Evolutionary conservation across 2,888 invertebrate species (phyloP), one percentile per base, ranked within the genome.

Genomic region (Odontocolon sp.): DNA sequence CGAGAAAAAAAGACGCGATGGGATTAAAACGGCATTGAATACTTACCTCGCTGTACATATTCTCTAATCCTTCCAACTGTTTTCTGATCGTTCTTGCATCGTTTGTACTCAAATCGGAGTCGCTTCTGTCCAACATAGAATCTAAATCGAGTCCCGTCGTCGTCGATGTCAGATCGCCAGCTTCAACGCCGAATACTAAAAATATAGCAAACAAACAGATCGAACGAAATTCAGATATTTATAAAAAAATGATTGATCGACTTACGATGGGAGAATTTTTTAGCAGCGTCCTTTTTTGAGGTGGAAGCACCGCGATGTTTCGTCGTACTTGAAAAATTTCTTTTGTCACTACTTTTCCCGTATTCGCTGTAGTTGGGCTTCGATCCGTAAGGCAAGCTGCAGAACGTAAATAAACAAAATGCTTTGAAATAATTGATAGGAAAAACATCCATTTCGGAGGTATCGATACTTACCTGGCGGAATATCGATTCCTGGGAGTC

Each of bases 21-120:
- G 3, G 42, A 3, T 5, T 54, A 9, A n/a, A n/a, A n/a, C n/a
- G n/a, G 3, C 11, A 26, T 23, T 0, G 31, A 11, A 0, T n/a
- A 70, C 47, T 83, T 85, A 96, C 97, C 91, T 96, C 96, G 0
- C 95, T 95, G 87, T 97, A 97, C 96, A 96, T 97, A 82, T 93
- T 94, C 92, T 97, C 96, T 2, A 97, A 91, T 0, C 96, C 96
- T 85, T 96, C 94, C 33, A 97, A 91, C 87, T 97, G 97, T 77
- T 95, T 93, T 21, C 96, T 92, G 79, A 96, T 96, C 31, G 95
- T 95, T 81, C 95, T 92, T 1, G 95, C 95, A 87, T 96, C 96
- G 1, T 94, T 94, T 0, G 95, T 95, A 38, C 95, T 95, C 9
- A 95, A 92, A 86, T 95, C 95, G 59, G 94, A 95, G 88, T 96